Evolutionary conservation across 2,888 invertebrate genomes (phyloP), one percentile per base, ranked within the genome.

Genomic region (Yponomeuta plumbellus): DNA sequence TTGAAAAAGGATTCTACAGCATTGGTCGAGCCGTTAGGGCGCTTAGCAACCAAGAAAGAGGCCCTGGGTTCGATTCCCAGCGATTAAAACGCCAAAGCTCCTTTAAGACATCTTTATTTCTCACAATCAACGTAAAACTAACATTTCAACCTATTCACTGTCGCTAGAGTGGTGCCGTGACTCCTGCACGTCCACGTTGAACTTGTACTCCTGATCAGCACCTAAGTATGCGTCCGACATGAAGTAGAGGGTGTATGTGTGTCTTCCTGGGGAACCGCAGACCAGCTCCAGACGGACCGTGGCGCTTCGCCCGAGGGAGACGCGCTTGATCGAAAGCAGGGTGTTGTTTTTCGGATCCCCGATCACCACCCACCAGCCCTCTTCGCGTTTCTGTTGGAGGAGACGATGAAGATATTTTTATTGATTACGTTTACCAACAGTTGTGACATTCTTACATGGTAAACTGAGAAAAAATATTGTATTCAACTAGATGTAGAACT

Each of bases 141-240:
- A 34, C 34, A 34, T 0, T 5, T 34, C 8, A 34, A 34, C 34
- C 34, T 34, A 61, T 34, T 61, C 61, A 61, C 61, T 61, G n/a
- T 61, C 61, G 61, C 61, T 61, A 3, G 61, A 61, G 26, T 61
- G 44, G 6, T n/a, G 76, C 2, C 74, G 78, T 1, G 83, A 78
- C 13, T 82, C 96, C 0, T 94, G 95, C 8, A 98, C 96, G 72
- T 95, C 95, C 17, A 97, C 95, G 0, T 93, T 93, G 84, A 99
- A 97, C 86, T 97, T 96, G 90, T 99, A 99, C 88, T 99, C 99
- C 87, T 99, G 99, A 92, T 99, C 99, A 78, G 99, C 99, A 11
- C 99, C 99, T 79, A 99, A 94, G 86, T 99, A 99, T 0, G 99
- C 97, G 86, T 99, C 99, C 76, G 98, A 98, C 98, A 99, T 99